Evolutionary conservation across 2,797 vertebrate genomes (phyloP).

Genomic region (Siniperca obscura): DNA sequence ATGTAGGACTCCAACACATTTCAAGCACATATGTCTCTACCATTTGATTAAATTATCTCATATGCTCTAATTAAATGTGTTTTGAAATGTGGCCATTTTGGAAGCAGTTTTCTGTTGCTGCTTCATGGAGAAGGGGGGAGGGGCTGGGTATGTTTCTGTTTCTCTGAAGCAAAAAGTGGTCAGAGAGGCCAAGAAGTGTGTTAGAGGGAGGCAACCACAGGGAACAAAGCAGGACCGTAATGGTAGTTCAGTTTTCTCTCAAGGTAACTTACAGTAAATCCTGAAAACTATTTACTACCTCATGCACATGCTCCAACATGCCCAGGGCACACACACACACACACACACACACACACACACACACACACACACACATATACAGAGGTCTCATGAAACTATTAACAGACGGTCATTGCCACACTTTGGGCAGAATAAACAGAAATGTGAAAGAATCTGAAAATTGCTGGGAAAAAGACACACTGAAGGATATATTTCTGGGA

Average conservation of each 20-base stretch:
- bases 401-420: constrained; percentile 8
- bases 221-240: constrained; percentile 12
- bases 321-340: not conserved
- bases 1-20: not conserved
- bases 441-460: constrained; percentile 13
- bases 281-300: not conserved
- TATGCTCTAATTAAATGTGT: not conserved
- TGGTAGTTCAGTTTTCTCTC: constrained; percentile 18
- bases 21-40: not conserved
- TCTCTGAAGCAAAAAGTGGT: constrained; percentile 28
- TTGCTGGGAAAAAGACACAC: constrained; percentile 20
- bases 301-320: constrained; percentile 15
- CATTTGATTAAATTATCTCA: not conserved
- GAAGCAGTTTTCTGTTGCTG: constrained; percentile 17
- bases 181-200: constrained; percentile 15
- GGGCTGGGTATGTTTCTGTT: constrained; percentile 30
- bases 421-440: constrained; percentile 1
- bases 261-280: constrained; percentile 69
- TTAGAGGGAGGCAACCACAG: not conserved
- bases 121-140: not conserved
- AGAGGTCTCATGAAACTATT: constrained; percentile 22
- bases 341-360: not conserved
- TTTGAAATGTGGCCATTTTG: constrained; percentile 19
- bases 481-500: constrained; percentile 64
- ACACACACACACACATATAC: not conserved